Base-by-base conservation (phyloP, 2,797 vertebrate species). In the Valencia hispanica region DNA sequence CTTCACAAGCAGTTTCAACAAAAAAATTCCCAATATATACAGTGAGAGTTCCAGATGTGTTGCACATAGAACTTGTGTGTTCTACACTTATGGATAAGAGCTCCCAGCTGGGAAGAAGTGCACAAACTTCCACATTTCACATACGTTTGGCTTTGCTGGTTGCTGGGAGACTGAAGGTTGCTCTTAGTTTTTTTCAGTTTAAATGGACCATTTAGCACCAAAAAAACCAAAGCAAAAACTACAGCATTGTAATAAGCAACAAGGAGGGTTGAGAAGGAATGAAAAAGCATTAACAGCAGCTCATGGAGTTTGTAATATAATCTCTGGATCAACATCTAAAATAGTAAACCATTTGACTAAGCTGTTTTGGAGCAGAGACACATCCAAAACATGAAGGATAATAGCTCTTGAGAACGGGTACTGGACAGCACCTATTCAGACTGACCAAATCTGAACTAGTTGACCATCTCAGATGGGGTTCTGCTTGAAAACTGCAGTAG, bases 121-220 rank as follows among this genome's bases (percentile, higher is more conserved):
- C 32, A 32, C 59, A 61, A 61, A 61, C 57, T 17, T 34, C 18
- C 57, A 61, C 18, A 61, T 61, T 61, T 34, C 30, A 34, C 57
- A 61, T 61, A 61, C 2, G 17, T 34, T 61, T 61, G 59, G 32
- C 30, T 61, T 61, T 61, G 59, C 59, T 61, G 59, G 59, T 61
- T 61, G 7, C 30, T 61, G 59, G 17, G 17, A 61, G 59, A 61
- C 59, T 8, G 59, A 34, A 20, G 17, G 18, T 20, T 18, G 3
- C 30, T 20, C 2, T 61, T 34, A 9, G 8, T 57, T 57, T 57
- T 57, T 57, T 57, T 30, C n/a, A 57, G 17, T 61, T 61, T 61
- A 32, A 59, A 34, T 61, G 32, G 30, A 34, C 18, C 59, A 34
- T 34, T 48, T 34, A 20, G 17, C 30, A 34, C 32, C 59, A 34